Percentiles rank a stretch among this genome's conserved stretches.
These are phyloP conservation scores for Pagrus major DNA, from an alignment of 2,113 vertebrate genomes.

Conservation along the genomic window DNA sequence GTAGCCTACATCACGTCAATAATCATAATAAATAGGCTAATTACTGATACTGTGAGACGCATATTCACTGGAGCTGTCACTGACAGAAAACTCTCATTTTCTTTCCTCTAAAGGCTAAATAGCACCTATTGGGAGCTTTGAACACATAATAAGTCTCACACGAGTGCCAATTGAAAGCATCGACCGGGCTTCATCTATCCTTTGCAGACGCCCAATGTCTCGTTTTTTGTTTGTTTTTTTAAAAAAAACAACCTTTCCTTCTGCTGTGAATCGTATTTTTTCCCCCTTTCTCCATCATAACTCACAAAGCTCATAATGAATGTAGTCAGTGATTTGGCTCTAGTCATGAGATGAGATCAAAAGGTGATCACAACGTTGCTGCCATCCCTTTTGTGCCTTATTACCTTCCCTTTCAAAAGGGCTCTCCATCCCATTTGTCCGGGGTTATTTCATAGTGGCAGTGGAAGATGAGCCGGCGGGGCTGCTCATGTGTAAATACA, in stretches of 20 bases:
- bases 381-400: constrained; percentile 10
- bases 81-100: constrained; percentile 33
- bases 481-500: constrained; percentile 70
- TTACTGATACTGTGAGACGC: constrained; percentile 22
- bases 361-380: constrained; percentile 32
- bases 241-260: constrained; percentile 11
- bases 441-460: constrained; percentile 54
- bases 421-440: constrained; percentile 24
- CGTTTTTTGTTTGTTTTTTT: too few species aligned
- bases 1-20: neutral
- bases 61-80: constrained; percentile 29
- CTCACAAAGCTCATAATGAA: constrained; percentile 26
- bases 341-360: constrained; percentile 32
- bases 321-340: constrained; percentile 30
- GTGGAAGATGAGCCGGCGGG: constrained; percentile 9
- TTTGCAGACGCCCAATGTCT: neutral
- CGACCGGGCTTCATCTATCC: constrained; percentile 24
- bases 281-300: neutral
- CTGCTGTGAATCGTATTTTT: neutral
- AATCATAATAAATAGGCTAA: constrained; percentile 9
- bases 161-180: constrained; percentile 28
- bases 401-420: constrained; percentile 37
- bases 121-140: constrained; percentile 32
- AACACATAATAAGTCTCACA: constrained; percentile 36
- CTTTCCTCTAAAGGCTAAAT: constrained; percentile 16